A percentile compares a stretch with the other conserved stretches of the same genome.
Evolutionary conservation across 2,797 vertebrate genomes (phyloP).

Genomic region (Uromys caudimaculatus): DNA sequence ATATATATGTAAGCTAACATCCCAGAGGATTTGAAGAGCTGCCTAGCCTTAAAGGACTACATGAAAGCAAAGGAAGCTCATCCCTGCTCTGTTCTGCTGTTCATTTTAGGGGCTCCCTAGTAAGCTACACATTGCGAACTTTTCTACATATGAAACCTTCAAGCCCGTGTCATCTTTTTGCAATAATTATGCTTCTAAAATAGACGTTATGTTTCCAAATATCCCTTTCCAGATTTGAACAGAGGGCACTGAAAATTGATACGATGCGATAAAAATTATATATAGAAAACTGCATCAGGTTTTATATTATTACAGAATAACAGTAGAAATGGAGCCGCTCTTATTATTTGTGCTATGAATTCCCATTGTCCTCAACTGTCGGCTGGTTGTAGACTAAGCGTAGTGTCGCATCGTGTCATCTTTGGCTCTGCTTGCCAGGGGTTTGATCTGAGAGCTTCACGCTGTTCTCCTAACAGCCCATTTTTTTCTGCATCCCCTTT

Average conservation of each 20-base stretch:
- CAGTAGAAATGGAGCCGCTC: not conserved
- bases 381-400: not conserved
- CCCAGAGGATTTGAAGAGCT: not conserved
- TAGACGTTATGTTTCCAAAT: not conserved
- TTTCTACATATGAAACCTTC: not conserved
- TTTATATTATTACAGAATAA: constrained; percentile 1
- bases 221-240: not conserved
- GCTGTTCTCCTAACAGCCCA: not conserved
- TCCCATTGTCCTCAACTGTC: not conserved
- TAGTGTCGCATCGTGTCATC: not conserved
- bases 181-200: not conserved
- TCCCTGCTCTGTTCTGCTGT: not conserved
- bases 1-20: not conserved
- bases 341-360: not conserved
- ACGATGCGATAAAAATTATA: not conserved
- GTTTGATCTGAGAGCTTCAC: not conserved
- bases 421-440: not conserved
- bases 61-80: not conserved
- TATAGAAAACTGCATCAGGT: not conserved
- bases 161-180: not conserved
- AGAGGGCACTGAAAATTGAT: not conserved
- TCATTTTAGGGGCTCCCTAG: not conserved
- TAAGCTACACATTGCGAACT: not conserved
- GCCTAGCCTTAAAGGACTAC: not conserved
- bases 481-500: not conserved